Evolutionary conservation across 2,113 vertebrate genomes (phyloP), one percentile per base, ranked within the genome.

Genomic region (Sciurus niger): DNA sequence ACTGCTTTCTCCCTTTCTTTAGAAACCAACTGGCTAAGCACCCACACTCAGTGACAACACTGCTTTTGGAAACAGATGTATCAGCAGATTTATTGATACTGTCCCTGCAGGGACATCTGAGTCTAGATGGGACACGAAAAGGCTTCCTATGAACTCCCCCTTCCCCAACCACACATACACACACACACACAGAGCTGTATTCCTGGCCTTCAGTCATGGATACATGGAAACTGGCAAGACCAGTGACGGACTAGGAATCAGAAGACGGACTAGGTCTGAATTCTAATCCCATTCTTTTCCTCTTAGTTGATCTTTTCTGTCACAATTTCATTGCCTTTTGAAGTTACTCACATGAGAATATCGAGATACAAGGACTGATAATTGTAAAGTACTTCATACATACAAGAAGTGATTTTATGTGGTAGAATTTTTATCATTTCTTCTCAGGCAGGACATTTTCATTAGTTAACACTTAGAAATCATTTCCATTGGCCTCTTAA

Each of bases 371-470:
- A 43, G 55, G 67, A 65, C 0, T 40, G 28, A 65, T 37, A 40
- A 79, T 4, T 84, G 12, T 28, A 55, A 74, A 94, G 28, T 51
- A 68, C 14, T 63, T 88, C 32, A 30, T 43, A 67, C 11, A 72
- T 8, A 2, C 25, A 84, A 87, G 14, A 8, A 65, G 30, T n/a
- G 7, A 72, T n/a, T 88, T 83, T 70, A 43, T 87, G 90, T 86
- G 16, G n/a, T 84, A 63, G 67, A 58, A 13, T 55, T 84, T 72
- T 94, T 11, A 89, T 91, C 16, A 63, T 93, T 91, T 96, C n/a
- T 22, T 5, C 73, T 53, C 37, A 63, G 30, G 40, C 0, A 72
- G 30, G 46, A 55, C 72, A 87, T 90, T 63, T 94, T 70, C 55
- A 85, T 51, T 73, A 93, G n/a, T 85, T 82, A 73, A 55, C 55